phyloP scores from a whole-genome alignment of 2,888 invertebrate genomes.

The Eupithecia subfuscata region DNA sequence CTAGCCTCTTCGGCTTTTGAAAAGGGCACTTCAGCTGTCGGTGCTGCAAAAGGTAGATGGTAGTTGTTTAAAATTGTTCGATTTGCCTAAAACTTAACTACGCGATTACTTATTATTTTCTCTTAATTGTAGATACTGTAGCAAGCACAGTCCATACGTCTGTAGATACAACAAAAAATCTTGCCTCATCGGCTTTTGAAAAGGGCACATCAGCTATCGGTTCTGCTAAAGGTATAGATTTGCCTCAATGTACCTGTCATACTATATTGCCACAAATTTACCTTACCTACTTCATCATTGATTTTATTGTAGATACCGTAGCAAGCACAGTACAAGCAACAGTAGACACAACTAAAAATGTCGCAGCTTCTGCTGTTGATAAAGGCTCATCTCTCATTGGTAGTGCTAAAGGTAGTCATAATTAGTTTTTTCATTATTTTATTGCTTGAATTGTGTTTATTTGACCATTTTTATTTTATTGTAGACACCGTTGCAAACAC shows the following conservation, averaged over 20 bases:
- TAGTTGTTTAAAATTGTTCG: not conserved
- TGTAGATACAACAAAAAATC: constrained; percentile 62
- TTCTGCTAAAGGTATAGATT: constrained; percentile 56
- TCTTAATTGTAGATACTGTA: constrained; percentile 55
- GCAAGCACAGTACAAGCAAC: constrained; percentile 48
- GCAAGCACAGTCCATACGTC: constrained; percentile 55
- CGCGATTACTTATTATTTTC: constrained; percentile 7
- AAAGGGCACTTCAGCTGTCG: constrained; percentile 52
- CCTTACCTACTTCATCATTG: not conserved
- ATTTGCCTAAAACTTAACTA: not conserved
- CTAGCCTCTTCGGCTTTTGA: constrained; percentile 54
- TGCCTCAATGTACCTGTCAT: constrained; percentile 6
- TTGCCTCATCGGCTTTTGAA: constrained; percentile 57
- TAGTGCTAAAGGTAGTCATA: constrained; percentile 53
- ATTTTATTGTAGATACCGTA: constrained; percentile 26
- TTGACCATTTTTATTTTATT: constrained; percentile 14
- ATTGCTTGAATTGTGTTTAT: not conserved
- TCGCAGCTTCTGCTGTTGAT: constrained; percentile 55
- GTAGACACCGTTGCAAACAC: constrained; percentile 63
- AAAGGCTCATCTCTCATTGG: constrained; percentile 54
- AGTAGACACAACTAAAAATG: constrained; percentile 61
- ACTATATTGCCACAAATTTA: not conserved
- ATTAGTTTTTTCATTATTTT: not conserved
- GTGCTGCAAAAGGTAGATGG: constrained; percentile 52
- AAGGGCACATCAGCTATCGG: constrained; percentile 58